Base-by-base conservation (phyloP, 2,113 vertebrate species). In the Sakesphorus luctuosus region DNA sequence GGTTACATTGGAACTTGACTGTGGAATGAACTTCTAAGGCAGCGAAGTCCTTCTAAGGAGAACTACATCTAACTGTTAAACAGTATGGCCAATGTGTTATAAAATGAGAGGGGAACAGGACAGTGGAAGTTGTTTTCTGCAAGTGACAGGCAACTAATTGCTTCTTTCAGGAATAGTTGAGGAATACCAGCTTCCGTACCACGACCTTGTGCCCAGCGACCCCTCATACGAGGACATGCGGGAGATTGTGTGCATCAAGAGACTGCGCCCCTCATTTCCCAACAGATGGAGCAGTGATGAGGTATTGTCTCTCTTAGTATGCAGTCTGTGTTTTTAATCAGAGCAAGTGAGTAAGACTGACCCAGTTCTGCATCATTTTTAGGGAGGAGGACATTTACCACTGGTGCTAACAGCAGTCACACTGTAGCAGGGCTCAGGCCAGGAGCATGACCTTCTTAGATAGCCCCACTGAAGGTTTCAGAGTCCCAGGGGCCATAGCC, bases 221-320 rank as follows among this genome's bases (percentile, higher is more conserved):
- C 99, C 99, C 25, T 99, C 99, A 0, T 99, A 99, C 1, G 99
- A 99, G 96, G 99, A 99, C 97, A 99, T 99, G 99, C 97, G 99
- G 61, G 99, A 99, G 95, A 98, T 98, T 4, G 99, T 99, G 49
- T 99, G 99, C 95, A 98, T 99, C 95, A 99, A 99, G 97, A 99
- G 98, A 63, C 97, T 99, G 15, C 98, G 99, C 1, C 99, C 99
- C 12, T 99, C 99, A 0, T 99, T 99, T 93, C 99, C 99, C 65
- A 99, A 99, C 95, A 98, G 99, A 71, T 99, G 99, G 99, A 99
- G 98, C 91, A 99, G 99, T 10, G 99, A 99, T 62, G 99, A 99
- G 99, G 99, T 99, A 96, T 90, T 4, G 5, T 35, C 50, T 75
- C 49, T 35, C 44, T 71, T 33, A 47, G 55, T 80, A 26, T 33